Percentiles rank a stretch among this genome's conserved stretches.
Conservation (phyloP, 2,797 vertebrate species). For the Podarcis siculus region DNA sequence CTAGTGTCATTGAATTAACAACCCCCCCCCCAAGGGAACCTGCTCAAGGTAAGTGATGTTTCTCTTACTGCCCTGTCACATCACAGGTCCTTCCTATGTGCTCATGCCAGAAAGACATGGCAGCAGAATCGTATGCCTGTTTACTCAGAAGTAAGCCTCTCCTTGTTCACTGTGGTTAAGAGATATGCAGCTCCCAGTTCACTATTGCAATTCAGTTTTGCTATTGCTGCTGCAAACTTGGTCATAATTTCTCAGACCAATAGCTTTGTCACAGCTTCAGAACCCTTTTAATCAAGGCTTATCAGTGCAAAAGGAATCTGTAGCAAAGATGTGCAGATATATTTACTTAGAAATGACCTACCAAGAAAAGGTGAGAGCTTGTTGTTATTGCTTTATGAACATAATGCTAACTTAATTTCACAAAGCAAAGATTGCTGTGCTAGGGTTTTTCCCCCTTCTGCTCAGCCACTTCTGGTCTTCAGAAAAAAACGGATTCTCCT, state of each 20-base stretch:
- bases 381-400: neutral
- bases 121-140: neutral
- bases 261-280: conserved; percentile 44
- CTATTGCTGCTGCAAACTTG: neutral
- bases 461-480: conserved; percentile 53
- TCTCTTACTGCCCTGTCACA: conserved; percentile 18
- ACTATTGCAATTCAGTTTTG: conserved; percentile 25
- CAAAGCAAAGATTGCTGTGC: neutral
- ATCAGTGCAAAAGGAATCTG: conserved; percentile 39
- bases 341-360: conserved; percentile 35
- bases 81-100: neutral
- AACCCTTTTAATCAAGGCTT: conserved; percentile 52
- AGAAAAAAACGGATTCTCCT: conserved; percentile 45
- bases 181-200: no score
- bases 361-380: conserved; percentile 8
- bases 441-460: neutral
- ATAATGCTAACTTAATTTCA: neutral
- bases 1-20: conserved; percentile 12
- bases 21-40: neutral
- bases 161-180: neutral
- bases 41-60: conserved; percentile 4
- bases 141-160: neutral
- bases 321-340: conserved; percentile 32
- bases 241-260: conserved; percentile 49
- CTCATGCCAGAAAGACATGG: conserved; percentile 30